Evolutionary conservation across 64 coral and sea anemone genomes (phyloP).

Genomic region (Platygyra sinensis): DNA sequence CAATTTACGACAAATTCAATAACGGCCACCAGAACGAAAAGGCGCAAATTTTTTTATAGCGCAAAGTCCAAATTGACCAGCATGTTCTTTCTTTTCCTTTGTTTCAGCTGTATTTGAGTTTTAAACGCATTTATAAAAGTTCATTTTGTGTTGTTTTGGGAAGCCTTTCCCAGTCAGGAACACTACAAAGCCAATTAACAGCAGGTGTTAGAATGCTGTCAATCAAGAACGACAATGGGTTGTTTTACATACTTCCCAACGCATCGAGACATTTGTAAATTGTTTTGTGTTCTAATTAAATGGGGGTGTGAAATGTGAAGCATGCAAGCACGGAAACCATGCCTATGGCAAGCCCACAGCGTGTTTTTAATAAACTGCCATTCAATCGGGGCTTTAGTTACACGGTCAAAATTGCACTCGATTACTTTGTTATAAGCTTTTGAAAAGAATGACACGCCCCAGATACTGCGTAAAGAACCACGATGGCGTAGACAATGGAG

Average conservation of each 20-base stretch:
- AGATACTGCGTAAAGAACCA: constrained; percentile 86
- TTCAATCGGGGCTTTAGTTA: constrained; percentile 65
- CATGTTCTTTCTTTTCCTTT: constrained; percentile 26
- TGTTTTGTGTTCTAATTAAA: constrained; percentile 95
- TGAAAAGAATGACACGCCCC: constrained; percentile 99
- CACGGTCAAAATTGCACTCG: constrained; percentile 95
- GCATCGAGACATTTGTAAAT: constrained; percentile 84
- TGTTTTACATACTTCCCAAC: constrained; percentile 84
- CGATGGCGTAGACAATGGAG: constrained; percentile 98
- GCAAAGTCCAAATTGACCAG: not conserved
- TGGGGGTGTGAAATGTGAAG: constrained; percentile 74
- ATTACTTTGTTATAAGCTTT: constrained; percentile 98
- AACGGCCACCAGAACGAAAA: constrained; percentile 44
- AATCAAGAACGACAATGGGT: constrained; percentile 91
- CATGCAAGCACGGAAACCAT: constrained; percentile 63
- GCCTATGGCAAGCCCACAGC: constrained; percentile 18
- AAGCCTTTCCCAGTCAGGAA: constrained; percentile 74
- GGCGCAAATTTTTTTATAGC: not conserved
- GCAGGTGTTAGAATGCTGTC: constrained; percentile 94
- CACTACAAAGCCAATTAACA: constrained; percentile 99
- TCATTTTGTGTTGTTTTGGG: constrained; percentile 86
- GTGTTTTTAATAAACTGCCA: constrained; percentile 54
- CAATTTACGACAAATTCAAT: constrained; percentile 85
- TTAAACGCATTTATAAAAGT: constrained; percentile 93
- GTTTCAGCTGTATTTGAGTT: constrained; percentile 89